phyloP scores from a whole-genome alignment of 2,888 invertebrate species.

The Auanema sp. region DNA sequence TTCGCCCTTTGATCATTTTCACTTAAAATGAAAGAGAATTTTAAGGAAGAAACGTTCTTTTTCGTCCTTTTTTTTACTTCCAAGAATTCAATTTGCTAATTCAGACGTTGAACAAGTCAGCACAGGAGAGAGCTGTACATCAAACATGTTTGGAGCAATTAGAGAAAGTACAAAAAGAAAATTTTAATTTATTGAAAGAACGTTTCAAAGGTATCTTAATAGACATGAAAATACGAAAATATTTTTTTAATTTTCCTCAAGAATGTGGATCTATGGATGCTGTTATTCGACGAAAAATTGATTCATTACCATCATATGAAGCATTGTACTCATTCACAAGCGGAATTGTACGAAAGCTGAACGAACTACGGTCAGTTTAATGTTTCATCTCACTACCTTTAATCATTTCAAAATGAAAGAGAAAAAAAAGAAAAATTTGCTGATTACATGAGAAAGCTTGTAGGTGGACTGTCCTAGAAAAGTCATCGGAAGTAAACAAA shows the following conservation, averaged over 20 bases:
- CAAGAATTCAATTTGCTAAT: conserved; percentile 5
- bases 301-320: conserved; percentile 59
- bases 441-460: not conserved
- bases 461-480: conserved; percentile 48
- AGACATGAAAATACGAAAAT: not conserved
- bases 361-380: conserved; percentile 24
- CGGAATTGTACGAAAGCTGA: conserved; percentile 49
- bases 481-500: conserved; percentile 39
- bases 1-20: conserved; percentile 7
- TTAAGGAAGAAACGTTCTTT: no score
- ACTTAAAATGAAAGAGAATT: not conserved
- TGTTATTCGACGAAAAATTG: conserved; percentile 41
- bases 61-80: no score
- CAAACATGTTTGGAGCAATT: conserved; percentile 58
- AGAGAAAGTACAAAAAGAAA: conserved; percentile 59
- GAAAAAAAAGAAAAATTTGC: not conserved
- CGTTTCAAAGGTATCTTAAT: conserved; percentile 18
- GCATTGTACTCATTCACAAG: conserved; percentile 61
- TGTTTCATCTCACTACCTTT: not conserved
- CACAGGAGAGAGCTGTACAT: conserved; percentile 48
- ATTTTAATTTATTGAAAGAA: conserved; percentile 49
- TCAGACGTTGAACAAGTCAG: conserved; percentile 43
- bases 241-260: conserved; percentile 13
- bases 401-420: not conserved
- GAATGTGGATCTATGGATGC: conserved; percentile 34